phyloP scores from a whole-genome alignment of 2,888 invertebrate species.

The Hybos culiciformis region DNA sequence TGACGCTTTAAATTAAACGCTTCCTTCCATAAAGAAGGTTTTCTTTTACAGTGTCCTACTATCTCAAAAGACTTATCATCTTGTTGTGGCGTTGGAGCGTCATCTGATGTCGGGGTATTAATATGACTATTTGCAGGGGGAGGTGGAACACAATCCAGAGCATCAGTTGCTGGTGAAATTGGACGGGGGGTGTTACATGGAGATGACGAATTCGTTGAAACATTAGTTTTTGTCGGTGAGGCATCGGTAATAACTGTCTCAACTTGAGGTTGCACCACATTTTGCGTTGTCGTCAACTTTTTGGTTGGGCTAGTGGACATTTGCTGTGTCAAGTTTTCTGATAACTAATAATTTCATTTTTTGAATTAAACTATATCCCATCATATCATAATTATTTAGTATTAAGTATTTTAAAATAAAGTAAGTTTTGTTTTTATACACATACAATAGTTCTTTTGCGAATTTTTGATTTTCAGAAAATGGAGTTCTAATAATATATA shows the following conservation, averaged over 20 bases:
- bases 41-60: constrained; percentile 38
- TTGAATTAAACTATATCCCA: no score
- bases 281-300: constrained; percentile 17
- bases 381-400: no score
- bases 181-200: constrained; percentile 30
- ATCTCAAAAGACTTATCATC: constrained; percentile 33
- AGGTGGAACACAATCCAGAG: constrained; percentile 26
- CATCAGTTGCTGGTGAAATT: constrained; percentile 38
- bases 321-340: constrained; percentile 15
- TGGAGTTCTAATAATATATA: no score
- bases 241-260: not conserved
- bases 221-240: constrained; percentile 11
- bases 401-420: no score
- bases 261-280: constrained; percentile 11
- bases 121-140: constrained; percentile 22
- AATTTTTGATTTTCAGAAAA: no score
- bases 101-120: constrained; percentile 13
- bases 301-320: constrained; percentile 22
- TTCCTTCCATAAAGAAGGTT: constrained; percentile 56
- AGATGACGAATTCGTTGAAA: constrained; percentile 28
- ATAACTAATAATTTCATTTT: constrained; percentile 21
- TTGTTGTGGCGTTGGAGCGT: not conserved
- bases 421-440: no score
- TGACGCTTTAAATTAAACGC: constrained; percentile 69
- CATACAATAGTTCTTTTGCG: no score